Evolutionary conservation across 2,113 vertebrate genomes (phyloP).

Genomic region (Otocyon megalotis): DNA sequence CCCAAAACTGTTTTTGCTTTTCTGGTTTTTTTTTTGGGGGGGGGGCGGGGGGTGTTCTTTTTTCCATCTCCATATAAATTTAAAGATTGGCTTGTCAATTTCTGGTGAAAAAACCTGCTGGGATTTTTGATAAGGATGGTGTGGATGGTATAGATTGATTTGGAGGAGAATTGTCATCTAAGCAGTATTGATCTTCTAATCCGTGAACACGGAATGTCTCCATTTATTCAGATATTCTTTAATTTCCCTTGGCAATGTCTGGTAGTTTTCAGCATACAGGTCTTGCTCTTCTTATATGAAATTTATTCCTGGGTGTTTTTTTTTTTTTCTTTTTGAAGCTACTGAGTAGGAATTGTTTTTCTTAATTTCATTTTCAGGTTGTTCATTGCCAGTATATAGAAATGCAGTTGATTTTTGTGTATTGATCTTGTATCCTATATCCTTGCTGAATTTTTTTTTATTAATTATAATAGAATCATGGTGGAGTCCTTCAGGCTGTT

Average conservation of each 20-base stretch:
- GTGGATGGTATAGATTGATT: background rate
- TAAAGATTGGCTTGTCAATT: conserved; percentile 61
- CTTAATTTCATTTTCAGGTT: conserved; percentile 48
- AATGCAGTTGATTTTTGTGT: background rate
- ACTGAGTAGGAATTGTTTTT: background rate
- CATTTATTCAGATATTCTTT: conserved; percentile 41
- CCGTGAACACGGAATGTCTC: background rate
- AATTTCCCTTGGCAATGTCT: conserved; percentile 22
- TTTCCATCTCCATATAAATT: conserved; percentile 47
- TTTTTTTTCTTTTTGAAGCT: background rate
- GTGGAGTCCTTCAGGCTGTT: background rate
- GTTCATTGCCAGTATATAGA: background rate
- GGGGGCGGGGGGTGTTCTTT: background rate
- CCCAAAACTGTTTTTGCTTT: conserved; percentile 27
- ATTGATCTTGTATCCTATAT: background rate
- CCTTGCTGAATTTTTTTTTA: conserved; percentile 3
- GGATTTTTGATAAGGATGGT: background rate
- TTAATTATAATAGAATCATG: background rate
- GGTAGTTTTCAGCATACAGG: background rate
- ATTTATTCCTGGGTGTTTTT: conserved; percentile 24
- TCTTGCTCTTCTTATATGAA: background rate
- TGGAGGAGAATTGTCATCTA: background rate
- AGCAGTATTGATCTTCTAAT: conserved; percentile 50
- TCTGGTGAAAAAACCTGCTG: conserved; percentile 51
- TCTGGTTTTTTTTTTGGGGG: background rate